Evolutionary conservation across 1,140 invertebrate species (phyloP), one percentile per base, ranked within the genome.

Genomic region (Lasioglossum albipes): DNA sequence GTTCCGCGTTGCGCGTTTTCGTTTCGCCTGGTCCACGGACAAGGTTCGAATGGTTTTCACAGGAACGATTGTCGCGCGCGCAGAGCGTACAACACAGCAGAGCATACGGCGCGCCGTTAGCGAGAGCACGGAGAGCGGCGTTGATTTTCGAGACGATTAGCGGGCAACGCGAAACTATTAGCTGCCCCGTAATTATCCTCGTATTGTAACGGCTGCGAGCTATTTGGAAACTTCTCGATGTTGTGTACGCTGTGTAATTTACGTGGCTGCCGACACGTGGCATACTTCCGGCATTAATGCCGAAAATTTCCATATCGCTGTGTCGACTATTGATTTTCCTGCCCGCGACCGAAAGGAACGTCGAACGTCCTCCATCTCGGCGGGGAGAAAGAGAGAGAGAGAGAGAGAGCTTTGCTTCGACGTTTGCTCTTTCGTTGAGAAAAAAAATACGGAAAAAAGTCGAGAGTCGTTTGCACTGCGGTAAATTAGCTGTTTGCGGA

Each of bases 401-500:
- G 45, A 7, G 45, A 49, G 52, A 54, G 45, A 12, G 45, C 45
- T 20, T 18, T 3, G 45, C 45, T 7, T 18, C 13, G 52, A 54
- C 52, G 52, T 54, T 54, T 20, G 52, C 52, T 4, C 52, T 16
- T 16, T 16, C 16, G 18, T 18, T 20, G 52, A 54, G 13, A 20
- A 54, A 54, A 16, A 54, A 20, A 54, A 54, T 5, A 54, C 16
- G 7, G 0, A 13, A 13, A 16, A 16, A 16, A 4, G 5, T 2
- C 52, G 13, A 16, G 52, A 13, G 52, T 54, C 69, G 80, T 88
- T 87, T 88, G 70, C 81, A 41, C 75, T 59, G 62, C 45, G 71
- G 86, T 72, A 88, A 89, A 89, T 89, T 89, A 88, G 84, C 69
- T 73, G 84, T 89, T 88, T 84, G 82, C 83, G 75, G 73, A 67